Percentiles rank a stretch among this genome's conserved stretches.
Conservation (phyloP, 1,140 invertebrate species). For the Halesus radiatus region DNA sequence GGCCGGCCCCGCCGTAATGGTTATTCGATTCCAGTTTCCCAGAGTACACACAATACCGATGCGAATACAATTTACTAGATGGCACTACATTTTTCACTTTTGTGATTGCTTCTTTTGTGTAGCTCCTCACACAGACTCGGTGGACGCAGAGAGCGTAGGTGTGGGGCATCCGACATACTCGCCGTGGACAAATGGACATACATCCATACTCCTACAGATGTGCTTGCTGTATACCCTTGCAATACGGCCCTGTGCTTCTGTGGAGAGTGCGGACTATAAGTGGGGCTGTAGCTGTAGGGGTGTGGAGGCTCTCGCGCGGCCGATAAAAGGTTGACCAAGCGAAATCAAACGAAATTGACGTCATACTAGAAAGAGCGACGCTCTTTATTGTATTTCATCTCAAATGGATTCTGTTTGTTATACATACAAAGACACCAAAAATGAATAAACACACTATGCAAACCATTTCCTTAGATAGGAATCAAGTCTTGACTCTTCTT, state of each 20-base stretch:
- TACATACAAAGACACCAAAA: not conserved
- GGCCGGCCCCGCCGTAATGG: slow-evolving; percentile 54
- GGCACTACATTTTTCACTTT: slow-evolving; percentile 59
- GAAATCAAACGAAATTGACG: slow-evolving; percentile 29
- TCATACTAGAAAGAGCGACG: slow-evolving; percentile 10
- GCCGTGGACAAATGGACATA: too few relatives aligned
- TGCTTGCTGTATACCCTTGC: not conserved
- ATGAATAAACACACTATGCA: not conserved
- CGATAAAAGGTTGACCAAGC: slow-evolving; percentile 32
- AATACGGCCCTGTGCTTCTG: not conserved
- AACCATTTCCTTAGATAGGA: not conserved
- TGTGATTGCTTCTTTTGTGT: slow-evolving; percentile 58
- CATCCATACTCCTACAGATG: too few relatives aligned
- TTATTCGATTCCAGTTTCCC: slow-evolving; percentile 56
- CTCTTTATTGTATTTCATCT: slow-evolving; percentile 7
- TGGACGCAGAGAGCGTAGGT: not conserved
- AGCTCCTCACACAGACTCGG: slow-evolving; percentile 36
- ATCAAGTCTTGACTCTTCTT: too few relatives aligned
- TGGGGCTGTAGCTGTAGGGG: too few relatives aligned
- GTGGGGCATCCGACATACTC: too few relatives aligned
- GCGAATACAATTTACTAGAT: slow-evolving; percentile 57
- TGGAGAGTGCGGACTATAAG: too few relatives aligned
- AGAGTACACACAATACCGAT: slow-evolving; percentile 53
- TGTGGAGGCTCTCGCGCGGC: slow-evolving; percentile 8
- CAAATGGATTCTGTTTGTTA: not conserved